Evolutionary conservation across 1,140 invertebrate species (phyloP).

Genomic region (Drosophila pruinosa): DNA sequence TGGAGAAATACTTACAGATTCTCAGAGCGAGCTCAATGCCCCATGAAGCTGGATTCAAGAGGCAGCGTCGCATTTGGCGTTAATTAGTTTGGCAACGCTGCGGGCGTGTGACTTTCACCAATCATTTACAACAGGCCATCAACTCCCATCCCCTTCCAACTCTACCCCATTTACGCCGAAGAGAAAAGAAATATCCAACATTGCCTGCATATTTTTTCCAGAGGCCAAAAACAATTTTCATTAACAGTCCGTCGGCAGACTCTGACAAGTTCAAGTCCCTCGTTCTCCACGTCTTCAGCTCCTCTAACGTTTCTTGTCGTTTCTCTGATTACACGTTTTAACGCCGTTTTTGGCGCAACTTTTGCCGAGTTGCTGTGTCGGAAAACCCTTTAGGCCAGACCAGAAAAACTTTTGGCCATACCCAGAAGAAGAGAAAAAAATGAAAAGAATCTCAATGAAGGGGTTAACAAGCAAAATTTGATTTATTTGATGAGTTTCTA

Average conservation of each 20-base stretch:
- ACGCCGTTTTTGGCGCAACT: constrained; percentile 74
- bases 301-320: constrained; percentile 48
- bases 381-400: constrained; percentile 64
- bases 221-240: constrained; percentile 69
- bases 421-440: constrained; percentile 21
- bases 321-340: constrained; percentile 75
- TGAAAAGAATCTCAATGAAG: constrained; percentile 70
- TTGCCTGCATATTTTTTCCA: constrained; percentile 49
- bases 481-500: constrained; percentile 78
- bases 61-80: constrained; percentile 60
- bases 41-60: constrained; percentile 44
- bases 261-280: constrained; percentile 55
- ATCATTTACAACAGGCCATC: constrained; percentile 62
- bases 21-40: not conserved
- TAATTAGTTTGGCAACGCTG: constrained; percentile 76
- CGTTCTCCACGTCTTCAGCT: not conserved
- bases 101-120: constrained; percentile 68
- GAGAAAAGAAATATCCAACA: constrained; percentile 21
- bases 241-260: constrained; percentile 68
- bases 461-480: constrained; percentile 79
- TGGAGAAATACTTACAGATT: not conserved
- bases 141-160: not conserved
- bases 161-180: not conserved
- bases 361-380: constrained; percentile 19
- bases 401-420: constrained; percentile 47